Evolutionary conservation across 1,140 invertebrate species (phyloP), one percentile per base, ranked within the genome.

Genomic region (Diploscapter pachys): DNA sequence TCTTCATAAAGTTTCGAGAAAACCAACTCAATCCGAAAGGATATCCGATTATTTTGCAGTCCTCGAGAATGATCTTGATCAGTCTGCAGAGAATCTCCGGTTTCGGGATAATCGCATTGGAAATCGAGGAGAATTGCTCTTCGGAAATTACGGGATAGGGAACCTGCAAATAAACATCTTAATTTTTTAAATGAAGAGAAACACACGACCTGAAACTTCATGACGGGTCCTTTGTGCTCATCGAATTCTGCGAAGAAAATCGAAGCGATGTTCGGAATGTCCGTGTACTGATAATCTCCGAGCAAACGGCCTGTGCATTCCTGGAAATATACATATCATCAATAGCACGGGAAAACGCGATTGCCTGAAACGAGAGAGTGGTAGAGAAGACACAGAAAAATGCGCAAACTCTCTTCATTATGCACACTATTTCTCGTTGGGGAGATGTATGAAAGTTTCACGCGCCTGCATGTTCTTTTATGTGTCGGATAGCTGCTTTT

Each of bases 191-290:
- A 50, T 11, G 9, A 6, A 52, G 11, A 68, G 8, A 5, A 68
- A 8, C 66, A 11, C 50, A 83, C 83, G 31, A 83, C 80, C 76
- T 79, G 31, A 31, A 31, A 82, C 54, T 71, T 78, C 31, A 83
- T 62, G 9, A 85, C 78, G 9, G 82, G 76, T n/a, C 82, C 83
- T 52, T 75, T 80, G 4, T 71, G 56, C 66, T 81, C 80, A 67
- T 84, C 83, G 66, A 84, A 84, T 63, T 82, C 79, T 11, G 83
- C 78, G 59, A 76, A 83, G 63, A 84, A 65, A 67, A 84, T 83
- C 13, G 75, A 79, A 3, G 75, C 59, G 48, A 84, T 61, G 63
- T 84, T 82, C 0, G 83, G 82, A 51, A 73, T 70, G 50, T 79
- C 71, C 13, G 54, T 63, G 51, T 64, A 54, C 50, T 51, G 55